Conservation (phyloP, 2,888 invertebrate species). For the Diachrysia chrysitis region DNA sequence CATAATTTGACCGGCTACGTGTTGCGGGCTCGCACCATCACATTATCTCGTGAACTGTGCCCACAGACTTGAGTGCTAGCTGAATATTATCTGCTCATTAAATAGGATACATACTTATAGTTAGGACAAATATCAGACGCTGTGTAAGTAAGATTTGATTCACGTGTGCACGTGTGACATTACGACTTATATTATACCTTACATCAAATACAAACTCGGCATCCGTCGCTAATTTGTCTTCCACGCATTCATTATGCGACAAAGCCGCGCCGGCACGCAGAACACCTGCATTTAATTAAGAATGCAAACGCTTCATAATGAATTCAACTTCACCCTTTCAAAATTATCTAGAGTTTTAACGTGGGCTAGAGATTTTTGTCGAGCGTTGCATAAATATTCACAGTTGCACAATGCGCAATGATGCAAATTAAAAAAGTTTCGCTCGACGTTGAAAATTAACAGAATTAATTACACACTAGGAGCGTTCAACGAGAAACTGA, state of each 20-base stretch:
- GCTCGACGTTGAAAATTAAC: constrained; percentile 64
- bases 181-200: constrained; percentile 19
- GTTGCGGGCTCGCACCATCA: constrained; percentile 51
- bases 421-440: constrained; percentile 80
- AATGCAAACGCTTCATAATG: constrained; percentile 53
- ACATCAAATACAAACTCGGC: constrained; percentile 19
- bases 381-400: constrained; percentile 60
- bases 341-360: constrained; percentile 52
- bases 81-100: constrained; percentile 24
- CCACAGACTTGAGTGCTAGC: constrained; percentile 26
- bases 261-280: constrained; percentile 32
- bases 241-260: constrained; percentile 28
- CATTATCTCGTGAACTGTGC: constrained; percentile 54
- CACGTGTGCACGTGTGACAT: constrained; percentile 11
- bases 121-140: constrained; percentile 6
- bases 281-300: constrained; percentile 51
- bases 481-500: constrained; percentile 52
- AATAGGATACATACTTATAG: constrained; percentile 22
- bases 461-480: constrained; percentile 71
- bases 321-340: constrained; percentile 49
- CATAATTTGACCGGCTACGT: constrained; percentile 71
- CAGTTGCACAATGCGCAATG: constrained; percentile 60
- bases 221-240: constrained; percentile 33
- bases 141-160: constrained; percentile 8
- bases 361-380: constrained; percentile 52